Conservation (phyloP, 1,140 invertebrate genomes). For the Trialeurodes vaporariorum region DNA sequence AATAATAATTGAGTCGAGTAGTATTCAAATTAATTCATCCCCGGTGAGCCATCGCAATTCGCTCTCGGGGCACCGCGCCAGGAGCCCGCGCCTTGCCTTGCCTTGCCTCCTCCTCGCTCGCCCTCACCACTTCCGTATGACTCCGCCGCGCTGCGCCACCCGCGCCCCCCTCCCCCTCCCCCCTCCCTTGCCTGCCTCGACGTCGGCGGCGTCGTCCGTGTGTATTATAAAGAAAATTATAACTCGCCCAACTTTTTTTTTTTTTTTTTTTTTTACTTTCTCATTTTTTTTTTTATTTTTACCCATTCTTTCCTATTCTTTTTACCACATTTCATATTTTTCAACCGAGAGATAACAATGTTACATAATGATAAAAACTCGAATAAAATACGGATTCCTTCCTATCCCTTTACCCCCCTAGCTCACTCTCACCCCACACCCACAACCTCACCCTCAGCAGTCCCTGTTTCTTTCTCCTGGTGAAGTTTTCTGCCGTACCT, state of each 20-base stretch:
- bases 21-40: constrained; percentile 1
- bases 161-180: too few relatives aligned
- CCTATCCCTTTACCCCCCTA: too few relatives aligned
- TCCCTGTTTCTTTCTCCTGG: too few relatives aligned
- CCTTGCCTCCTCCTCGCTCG: too few relatives aligned
- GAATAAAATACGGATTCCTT: neutral
- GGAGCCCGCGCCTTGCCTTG: neutral
- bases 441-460: too few relatives aligned
- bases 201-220: too few relatives aligned
- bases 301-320: neutral
- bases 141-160: too few relatives aligned
- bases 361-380: neutral
- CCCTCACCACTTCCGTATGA: too few relatives aligned
- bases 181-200: too few relatives aligned
- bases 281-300: neutral
- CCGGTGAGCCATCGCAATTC: neutral
- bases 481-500: too few relatives aligned
- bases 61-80: neutral
- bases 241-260: neutral
- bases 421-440: too few relatives aligned
- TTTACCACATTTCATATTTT: constrained; percentile 1
- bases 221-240: neutral
- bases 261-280: neutral
- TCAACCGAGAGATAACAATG: neutral
- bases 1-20: constrained; percentile 1